These are phyloP conservation scores for Zaprionus capensis DNA, from an alignment of 1,140 invertebrate genomes.

Conservation along the genomic window DNA sequence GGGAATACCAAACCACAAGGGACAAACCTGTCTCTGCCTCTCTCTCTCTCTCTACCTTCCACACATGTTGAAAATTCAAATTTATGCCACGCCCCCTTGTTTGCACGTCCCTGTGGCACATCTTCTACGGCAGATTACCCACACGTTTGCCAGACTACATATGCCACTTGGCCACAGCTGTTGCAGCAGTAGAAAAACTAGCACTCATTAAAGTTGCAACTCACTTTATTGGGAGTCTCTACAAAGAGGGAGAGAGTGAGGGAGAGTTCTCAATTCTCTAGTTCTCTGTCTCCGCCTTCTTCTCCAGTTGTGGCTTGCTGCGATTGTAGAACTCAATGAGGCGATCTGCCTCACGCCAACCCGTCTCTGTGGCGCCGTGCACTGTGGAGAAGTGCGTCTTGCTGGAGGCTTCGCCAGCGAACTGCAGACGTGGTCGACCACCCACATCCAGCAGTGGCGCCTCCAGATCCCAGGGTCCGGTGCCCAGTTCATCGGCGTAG, in stretches of 20 bases:
- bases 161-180: constrained; percentile 70
- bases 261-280: background rate
- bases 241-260: background rate
- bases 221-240: background rate
- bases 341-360: constrained; percentile 90
- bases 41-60: background rate
- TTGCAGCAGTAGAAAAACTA: constrained; percentile 9
- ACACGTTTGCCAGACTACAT: constrained; percentile 53
- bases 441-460: constrained; percentile 85
- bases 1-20: constrained; percentile 47
- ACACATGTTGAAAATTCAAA: constrained; percentile 73
- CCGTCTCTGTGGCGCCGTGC: constrained; percentile 92
- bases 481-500: constrained; percentile 85
- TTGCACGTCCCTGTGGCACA: constrained; percentile 43
- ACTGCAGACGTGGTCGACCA: constrained; percentile 86
- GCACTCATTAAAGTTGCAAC: background rate
- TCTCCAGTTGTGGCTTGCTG: background rate
- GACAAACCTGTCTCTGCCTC: background rate
- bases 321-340: constrained; percentile 58
- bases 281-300: background rate
- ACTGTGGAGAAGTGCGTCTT: constrained; percentile 89
- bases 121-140: constrained; percentile 44
- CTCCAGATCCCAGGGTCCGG: constrained; percentile 85
- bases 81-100: constrained; percentile 67
- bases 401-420: constrained; percentile 90